Base-by-base conservation (phyloP, 2,888 invertebrate genomes). In the Amiota communis region DNA sequence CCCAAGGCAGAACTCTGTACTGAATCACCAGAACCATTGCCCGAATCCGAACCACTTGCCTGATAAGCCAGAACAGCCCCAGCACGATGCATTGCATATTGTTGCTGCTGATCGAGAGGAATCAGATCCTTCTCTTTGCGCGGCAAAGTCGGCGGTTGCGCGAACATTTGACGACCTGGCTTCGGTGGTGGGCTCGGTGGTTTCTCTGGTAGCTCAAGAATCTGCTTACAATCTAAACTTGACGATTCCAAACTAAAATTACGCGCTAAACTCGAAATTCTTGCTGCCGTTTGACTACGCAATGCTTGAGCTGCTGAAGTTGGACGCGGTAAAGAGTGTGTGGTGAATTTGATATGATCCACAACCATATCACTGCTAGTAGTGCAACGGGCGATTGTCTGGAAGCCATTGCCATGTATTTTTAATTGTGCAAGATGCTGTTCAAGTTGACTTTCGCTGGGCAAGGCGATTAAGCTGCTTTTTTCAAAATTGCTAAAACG, bases 21-120 rank as follows among this genome's bases (percentile, higher is more conserved):
- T 0, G 95, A 95, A 88, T 96, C 96, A 0, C 96, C 96, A 0
- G 96, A 96, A 0, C 96, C 96, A 84, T 96, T 96, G 0, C 96
- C 96, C 0, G 96, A 96, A 90, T 97, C 96, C 0, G 96, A 96
- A 0, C 96, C 96, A 47, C 95, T 96, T 0, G 95, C 94, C 78
- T 95, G 95, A 80, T 95, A 95, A 0, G 94, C 92, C 1, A 91
- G 90, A 10, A 92, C 90, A 0, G 93, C 92, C 0, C 91, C 91
- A 15, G 92, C 90, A 68, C 92, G 86, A 81, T 91, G 91, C 47
- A 91, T 81, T 53, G 88, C 89, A 17, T 90, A 89, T 76, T 90
- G 90, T 56, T 83, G 91, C 49, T 88, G 87, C 36, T 90, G 84
- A 67, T 87, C 84, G 3, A 82, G 81, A n/a, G 11, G 12, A 11